Base-by-base conservation (phyloP, 64 coral and sea anemone species). In the Montipora capricornis region DNA sequence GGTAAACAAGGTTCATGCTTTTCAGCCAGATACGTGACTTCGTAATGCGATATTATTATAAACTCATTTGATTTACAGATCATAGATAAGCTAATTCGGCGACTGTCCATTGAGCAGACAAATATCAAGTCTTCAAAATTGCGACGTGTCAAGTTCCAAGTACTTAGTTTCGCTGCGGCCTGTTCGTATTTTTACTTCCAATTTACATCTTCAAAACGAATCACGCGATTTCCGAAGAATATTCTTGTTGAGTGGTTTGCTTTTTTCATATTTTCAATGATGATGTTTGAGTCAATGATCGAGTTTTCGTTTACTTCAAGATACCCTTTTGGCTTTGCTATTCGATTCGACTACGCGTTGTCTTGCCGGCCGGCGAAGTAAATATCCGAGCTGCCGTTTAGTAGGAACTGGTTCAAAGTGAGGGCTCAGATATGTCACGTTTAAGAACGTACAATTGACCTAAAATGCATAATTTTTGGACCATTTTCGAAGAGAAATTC, bases 31-130 rank as follows among this genome's bases (percentile, higher is more conserved):
- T 76, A 76, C 81, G 81, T 84, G 81, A 84, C 81, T 84, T n/a
- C 5, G 80, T 64, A 48, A 70, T 68, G 44, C 45, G 62, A 85
- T 85, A 47, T 64, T 70, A 47, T 68, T 84, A 46, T 15, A 15
- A 68, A 84, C 44, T 26, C 15, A 62, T 20, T 10, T 47, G 7
- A 70, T 20, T 69, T 5, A 71, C 17, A 85, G 82, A 71, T 85
- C 44, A 68, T 20, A 70, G 82, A 85, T 85, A 71, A 85, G 62
- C 82, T 19, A 5, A n/a, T 81, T 81, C 79, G 53, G 8, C 51
- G 29, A 44, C 9, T 82, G 80, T 82, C 80, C 80, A 61, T 82
- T 82, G 22, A 82, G 29, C 61, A 82, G n/a, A 20, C 14, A 78
- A 17, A 48, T 78, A 78, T n/a, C n/a, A n/a, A n/a, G n/a, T n/a